A percentile compares a stretch with the other conserved stretches of the same genome.
Evolutionary conservation across 2,888 invertebrate species (phyloP).

Genomic region (Folsomia manolachei): DNA sequence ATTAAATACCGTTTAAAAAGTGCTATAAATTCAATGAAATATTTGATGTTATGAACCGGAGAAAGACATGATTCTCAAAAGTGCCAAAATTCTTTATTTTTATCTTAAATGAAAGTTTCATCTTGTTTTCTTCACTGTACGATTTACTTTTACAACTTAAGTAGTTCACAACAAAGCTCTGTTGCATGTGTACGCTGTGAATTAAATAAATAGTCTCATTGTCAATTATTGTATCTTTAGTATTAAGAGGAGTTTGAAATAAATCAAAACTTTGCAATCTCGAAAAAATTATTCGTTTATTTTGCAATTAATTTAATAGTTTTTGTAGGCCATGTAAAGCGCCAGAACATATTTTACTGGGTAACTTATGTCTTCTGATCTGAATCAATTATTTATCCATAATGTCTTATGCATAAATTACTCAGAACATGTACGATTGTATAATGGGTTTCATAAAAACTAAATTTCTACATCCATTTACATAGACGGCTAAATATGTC

Average conservation of each 20-base stretch:
- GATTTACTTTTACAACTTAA: neutral
- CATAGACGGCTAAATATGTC: neutral
- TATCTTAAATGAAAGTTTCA: constrained; percentile 3
- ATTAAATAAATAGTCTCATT: constrained; percentile 12
- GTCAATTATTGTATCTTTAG: constrained; percentile 3
- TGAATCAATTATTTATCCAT: neutral
- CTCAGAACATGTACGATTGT: neutral
- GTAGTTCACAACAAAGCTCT: neutral
- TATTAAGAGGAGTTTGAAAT: constrained; percentile 12
- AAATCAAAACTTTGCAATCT: constrained; percentile 17
- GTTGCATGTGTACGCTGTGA: constrained; percentile 4
- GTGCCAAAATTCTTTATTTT: constrained; percentile 13
- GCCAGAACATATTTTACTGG: too few relatives aligned
- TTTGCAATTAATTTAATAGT: neutral
- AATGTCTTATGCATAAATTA: neutral
- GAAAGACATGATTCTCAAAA: neutral
- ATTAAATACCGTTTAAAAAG: too few relatives aligned
- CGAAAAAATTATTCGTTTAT: neutral
- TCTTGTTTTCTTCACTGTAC: constrained; percentile 10
- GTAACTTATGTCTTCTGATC: neutral
- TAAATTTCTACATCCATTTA: neutral
- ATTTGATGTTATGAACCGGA: neutral
- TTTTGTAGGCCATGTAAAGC: too few relatives aligned
- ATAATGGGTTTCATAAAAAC: neutral
- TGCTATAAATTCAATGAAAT: neutral